phyloP scores from a whole-genome alignment of 2,888 invertebrate species.

The Rhingia campestris region DNA sequence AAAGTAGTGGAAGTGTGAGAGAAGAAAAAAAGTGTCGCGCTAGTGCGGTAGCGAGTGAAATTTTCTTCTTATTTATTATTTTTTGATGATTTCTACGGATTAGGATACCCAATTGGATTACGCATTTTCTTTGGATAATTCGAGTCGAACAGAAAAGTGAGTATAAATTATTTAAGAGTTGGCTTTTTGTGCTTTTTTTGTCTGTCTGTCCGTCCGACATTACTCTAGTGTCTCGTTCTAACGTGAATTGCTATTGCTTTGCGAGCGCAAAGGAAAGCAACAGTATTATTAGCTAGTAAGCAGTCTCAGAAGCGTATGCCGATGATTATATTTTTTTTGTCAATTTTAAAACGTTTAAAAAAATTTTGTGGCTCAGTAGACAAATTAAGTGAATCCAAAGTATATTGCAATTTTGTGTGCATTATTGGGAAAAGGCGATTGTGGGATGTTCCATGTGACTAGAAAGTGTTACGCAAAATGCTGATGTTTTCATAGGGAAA shows the following conservation, averaged over 20 bases:
- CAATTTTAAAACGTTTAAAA: constrained; percentile 15
- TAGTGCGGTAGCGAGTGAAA: constrained; percentile 38
- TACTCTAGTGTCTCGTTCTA: constrained; percentile 51
- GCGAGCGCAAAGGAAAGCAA: constrained; percentile 37
- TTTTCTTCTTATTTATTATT: constrained; percentile 15
- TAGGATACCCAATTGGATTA: constrained; percentile 40
- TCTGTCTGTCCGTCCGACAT: constrained; percentile 59
- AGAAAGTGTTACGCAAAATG: constrained; percentile 22
- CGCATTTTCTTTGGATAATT: constrained; percentile 42
- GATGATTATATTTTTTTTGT: constrained; percentile 39
- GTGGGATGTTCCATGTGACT: background rate
- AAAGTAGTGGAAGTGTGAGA: constrained; percentile 63
- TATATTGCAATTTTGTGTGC: background rate
- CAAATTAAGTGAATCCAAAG: background rate
- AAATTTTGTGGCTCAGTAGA: background rate
- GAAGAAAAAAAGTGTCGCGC: constrained; percentile 59
- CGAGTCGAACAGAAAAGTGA: constrained; percentile 26
- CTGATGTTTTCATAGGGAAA: constrained; percentile 26
- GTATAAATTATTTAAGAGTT: constrained; percentile 12
- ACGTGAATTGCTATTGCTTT: background rate
- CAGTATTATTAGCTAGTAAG: constrained; percentile 2
- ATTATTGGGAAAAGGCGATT: background rate
- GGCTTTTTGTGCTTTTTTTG: background rate
- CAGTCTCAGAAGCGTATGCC: constrained; percentile 34
- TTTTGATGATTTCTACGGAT: constrained; percentile 21